Base-by-base conservation (phyloP, 2,113 vertebrate genomes). In the Python bivittatus region DNA sequence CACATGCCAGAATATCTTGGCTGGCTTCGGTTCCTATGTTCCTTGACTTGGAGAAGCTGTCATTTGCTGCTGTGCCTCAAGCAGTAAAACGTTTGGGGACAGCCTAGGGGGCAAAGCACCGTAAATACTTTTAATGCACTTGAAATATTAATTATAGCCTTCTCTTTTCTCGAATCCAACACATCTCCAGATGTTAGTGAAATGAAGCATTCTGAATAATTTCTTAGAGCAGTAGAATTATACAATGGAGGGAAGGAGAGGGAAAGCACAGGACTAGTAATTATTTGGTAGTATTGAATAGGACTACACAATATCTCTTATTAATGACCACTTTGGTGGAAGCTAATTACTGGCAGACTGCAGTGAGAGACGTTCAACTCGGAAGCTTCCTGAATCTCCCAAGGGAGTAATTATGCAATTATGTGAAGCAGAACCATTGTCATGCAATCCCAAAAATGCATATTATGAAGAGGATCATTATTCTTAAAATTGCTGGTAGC, bases 141-240 rank as follows among this genome's bases (percentile, higher is more conserved):
- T 92, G 91, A 89, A 92, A 89, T 44, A 89, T 61, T 92, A 92
- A 92, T 92, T 89, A 92, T 85, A 89, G 42, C 56, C 79, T 83
- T 23, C 53, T 44, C 42, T 23, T 88, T 89, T 38, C 29, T 83
- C 60, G 48, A n/a, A 64, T 92, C 79, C 88, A 84, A 89, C 10
- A 92, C 20, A 89, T 84, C 68, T n/a, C 57, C 79, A 89, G 88
- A 89, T 89, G 88, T 61, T 61, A 89, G 12, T 38, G 79, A 84
- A 92, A 89, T 27, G 57, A 92, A 92, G 48, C 44, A 44, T 89
- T 84, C 87, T 84, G 44, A 23, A 89, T 88, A 58, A 54, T 61
- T 61, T 92, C 87, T 89, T 84, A 89, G 72, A 84, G 56, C 87
- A 92, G 42, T 72, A 22, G n/a, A 85, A 54, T 4, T 60, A 64